Evolutionary conservation across 2,888 invertebrate genomes (phyloP).

Genomic region (Dicycla oo): DNA sequence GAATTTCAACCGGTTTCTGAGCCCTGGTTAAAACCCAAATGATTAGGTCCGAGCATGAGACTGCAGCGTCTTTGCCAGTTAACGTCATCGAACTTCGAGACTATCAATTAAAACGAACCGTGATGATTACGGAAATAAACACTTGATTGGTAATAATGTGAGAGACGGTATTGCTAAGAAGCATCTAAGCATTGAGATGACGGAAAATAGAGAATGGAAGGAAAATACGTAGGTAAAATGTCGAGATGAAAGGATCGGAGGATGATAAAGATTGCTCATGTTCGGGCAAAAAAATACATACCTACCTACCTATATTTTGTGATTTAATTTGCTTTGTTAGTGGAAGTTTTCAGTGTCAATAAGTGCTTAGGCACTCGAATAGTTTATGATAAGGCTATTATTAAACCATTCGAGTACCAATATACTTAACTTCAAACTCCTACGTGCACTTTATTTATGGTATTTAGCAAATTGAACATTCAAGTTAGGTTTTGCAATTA

Average conservation of each 20-base stretch:
- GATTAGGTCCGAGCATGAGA: not conserved
- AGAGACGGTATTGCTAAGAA: not conserved
- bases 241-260: no score
- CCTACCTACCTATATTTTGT: not conserved
- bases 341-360: not conserved
- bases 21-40: not conserved
- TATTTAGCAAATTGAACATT: no score
- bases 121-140: not conserved
- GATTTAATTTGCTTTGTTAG: not conserved
- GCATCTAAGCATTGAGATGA: not conserved
- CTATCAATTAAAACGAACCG: not conserved
- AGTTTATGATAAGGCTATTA: slow-evolving; percentile 10
- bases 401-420: not conserved
- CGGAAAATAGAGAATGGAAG: not conserved
- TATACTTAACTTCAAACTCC: not conserved
- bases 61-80: not conserved
- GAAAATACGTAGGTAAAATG: not conserved
- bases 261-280: not conserved
- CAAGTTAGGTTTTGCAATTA: no score
- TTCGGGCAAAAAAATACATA: no score
- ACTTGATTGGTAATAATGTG: not conserved
- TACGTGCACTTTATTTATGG: not conserved
- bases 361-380: not conserved
- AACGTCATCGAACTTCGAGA: not conserved
- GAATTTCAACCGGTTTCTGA: no score